Percentiles rank a stretch among this genome's conserved stretches.
These are phyloP conservation scores for Spilosoma lubricipeda DNA, from an alignment of 2,888 invertebrate genomes.

Conservation along the genomic window DNA sequence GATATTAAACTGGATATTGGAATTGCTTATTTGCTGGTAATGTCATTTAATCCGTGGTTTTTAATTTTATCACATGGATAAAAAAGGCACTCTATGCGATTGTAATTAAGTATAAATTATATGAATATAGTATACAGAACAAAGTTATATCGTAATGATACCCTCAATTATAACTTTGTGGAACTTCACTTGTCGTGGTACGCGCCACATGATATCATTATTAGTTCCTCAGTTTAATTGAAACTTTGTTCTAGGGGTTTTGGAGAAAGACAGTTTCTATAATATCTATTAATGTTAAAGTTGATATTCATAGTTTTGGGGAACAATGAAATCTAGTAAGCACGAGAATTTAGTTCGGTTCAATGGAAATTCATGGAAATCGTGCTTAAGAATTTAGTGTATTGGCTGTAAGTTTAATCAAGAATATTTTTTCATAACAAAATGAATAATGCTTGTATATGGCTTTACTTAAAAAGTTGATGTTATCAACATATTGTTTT, in stretches of 20 bases:
- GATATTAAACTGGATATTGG: neutral
- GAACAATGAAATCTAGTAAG: neutral
- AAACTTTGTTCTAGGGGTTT: constrained; percentile 25
- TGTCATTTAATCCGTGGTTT: neutral
- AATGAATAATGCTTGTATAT: neutral
- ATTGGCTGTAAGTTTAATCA: neutral
- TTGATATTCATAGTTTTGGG: neutral
- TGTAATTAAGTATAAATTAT: constrained; percentile 44
- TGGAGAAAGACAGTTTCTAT: constrained; percentile 1
- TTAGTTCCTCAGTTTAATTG: constrained; percentile 28
- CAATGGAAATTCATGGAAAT: neutral
- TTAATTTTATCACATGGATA: neutral
- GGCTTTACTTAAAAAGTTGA: too few species aligned
- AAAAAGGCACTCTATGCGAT: neutral
- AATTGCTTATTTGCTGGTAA: neutral
- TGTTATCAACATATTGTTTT: too few species aligned
- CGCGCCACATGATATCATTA: constrained; percentile 48
- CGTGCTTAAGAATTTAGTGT: neutral
- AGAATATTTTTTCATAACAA: neutral
- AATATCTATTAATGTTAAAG: neutral
- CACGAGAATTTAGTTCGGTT: neutral
- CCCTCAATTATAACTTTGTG: constrained; percentile 56
- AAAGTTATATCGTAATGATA: constrained; percentile 46
- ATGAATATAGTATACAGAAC: constrained; percentile 20
- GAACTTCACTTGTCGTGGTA: constrained; percentile 43